Base-by-base conservation (phyloP, 2,797 vertebrate genomes). In the Neopelma chrysocephalum region DNA sequence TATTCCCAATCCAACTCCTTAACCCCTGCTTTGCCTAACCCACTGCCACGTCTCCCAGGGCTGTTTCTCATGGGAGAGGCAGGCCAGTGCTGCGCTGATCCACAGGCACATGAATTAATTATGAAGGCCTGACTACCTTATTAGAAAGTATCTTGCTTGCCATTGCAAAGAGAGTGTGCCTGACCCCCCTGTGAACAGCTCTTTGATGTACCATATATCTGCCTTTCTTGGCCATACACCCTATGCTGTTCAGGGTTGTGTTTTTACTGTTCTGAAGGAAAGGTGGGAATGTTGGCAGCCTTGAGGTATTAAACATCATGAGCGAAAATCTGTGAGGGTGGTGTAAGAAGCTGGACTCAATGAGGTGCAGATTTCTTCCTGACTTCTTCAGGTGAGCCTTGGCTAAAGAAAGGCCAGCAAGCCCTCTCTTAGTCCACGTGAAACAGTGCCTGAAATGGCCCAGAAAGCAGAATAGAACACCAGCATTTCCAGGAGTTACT, bases 1-100 rank as follows among this genome's bases (percentile, higher is more conserved):
- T 97, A 66, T 96, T 96, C 94, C 93, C 94, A 50, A 95, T 97
- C 96, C 95, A 97, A 95, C 87, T 96, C 82, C 91, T 97, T 97
- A 96, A 96, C 96, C 94, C 95, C 84, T 93, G 68, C 93, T 70
- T 82, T 97, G 91, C 95, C 95, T 96, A 91, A 94, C 93, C 80
- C 64, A 8, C 82, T 69, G 78, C 90, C 88, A 66, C 5, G 0
- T 57, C 80, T 97, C 90, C 80, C 88, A 15, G 83, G 80, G 71
- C 45, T 0, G 1, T 31, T 90, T 61, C 86, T 85, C 29, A 2
- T 0, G 68, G 88, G 70, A 93, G 34, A 60, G 36, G 16, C 58
- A 92, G 82, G 71, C 71, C 68, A 40, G 69, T 32, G 78, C 47
- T 60, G 4, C 38, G 53, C 54, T 85, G 31, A 16, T 64, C 2